phyloP scores from a whole-genome alignment of 2,113 vertebrate genomes.

The Canis aureus region DNA sequence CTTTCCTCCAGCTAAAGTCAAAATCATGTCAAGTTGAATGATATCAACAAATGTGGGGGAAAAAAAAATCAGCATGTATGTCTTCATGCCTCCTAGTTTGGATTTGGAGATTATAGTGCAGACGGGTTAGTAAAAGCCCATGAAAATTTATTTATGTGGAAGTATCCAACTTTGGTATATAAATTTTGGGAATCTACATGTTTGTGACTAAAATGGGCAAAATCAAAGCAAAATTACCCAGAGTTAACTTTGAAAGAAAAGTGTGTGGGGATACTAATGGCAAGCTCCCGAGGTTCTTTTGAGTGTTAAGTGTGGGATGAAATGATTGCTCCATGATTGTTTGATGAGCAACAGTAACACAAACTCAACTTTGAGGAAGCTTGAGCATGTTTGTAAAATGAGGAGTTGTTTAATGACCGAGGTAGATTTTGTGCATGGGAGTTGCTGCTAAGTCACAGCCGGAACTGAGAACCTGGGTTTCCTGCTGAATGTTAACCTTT shows the following conservation, averaged over 20 bases:
- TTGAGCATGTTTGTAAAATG: not conserved
- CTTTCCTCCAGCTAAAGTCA: conserved; percentile 49
- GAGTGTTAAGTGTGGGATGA: not conserved
- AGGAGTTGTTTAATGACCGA: not conserved
- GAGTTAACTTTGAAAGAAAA: not conserved
- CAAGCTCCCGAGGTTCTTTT: not conserved
- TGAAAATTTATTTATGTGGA: not conserved
- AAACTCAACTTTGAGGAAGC: not conserved
- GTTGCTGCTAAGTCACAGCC: not conserved
- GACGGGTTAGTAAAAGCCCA: not conserved
- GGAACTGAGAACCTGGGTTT: not conserved
- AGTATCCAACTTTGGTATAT: not conserved
- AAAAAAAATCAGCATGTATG: not conserved
- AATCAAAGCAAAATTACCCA: not conserved
- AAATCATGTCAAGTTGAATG: conserved; percentile 29
- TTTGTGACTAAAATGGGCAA: not conserved
- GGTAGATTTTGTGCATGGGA: not conserved
- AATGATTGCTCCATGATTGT: not conserved
- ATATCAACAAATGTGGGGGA: not conserved
- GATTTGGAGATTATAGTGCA: conserved; percentile 21
- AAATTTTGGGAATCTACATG: not conserved
- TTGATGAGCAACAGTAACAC: not conserved
- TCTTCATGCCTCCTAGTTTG: conserved; percentile 1
- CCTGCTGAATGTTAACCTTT: not conserved
- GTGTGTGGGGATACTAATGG: not conserved